These are phyloP conservation scores for Octodon degus DNA, from an alignment of 2,113 vertebrate species.

Conservation along the genomic window DNA sequence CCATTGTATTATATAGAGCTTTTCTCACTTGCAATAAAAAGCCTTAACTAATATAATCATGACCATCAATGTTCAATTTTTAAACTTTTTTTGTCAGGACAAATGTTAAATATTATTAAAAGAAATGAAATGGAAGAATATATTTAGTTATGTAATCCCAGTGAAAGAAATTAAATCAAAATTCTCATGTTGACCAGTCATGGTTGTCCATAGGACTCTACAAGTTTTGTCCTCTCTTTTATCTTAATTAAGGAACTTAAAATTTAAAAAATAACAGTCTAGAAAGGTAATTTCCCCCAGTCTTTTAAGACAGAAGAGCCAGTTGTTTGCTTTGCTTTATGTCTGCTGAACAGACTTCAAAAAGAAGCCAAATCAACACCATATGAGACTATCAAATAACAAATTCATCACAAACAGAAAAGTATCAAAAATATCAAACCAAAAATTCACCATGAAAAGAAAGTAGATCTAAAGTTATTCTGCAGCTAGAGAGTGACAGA, in stretches of 20 bases:
- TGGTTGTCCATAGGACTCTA: neutral
- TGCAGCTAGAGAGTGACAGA: neutral
- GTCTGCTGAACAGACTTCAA: conserved; percentile 53
- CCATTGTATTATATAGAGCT: neutral
- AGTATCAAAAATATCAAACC: conserved; percentile 60
- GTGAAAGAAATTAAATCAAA: conserved; percentile 31
- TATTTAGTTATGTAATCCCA: neutral
- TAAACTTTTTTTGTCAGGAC: neutral
- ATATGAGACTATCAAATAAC: conserved; percentile 54
- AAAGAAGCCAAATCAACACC: conserved; percentile 57
- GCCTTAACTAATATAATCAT: neutral
- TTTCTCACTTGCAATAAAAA: conserved; percentile 23
- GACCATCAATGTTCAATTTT: conserved; percentile 15
- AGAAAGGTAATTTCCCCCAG: conserved; percentile 23
- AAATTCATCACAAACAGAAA: conserved; percentile 32
- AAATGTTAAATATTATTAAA: conserved; percentile 33
- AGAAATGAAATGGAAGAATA: conserved; percentile 35
- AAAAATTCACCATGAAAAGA: conserved; percentile 41
- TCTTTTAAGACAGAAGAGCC: conserved; percentile 15
- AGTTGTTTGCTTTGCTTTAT: conserved; percentile 45
- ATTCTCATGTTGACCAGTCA: neutral
- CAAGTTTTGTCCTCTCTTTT: conserved; percentile 32
- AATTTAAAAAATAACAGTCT: neutral
- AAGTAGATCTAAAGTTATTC: conserved; percentile 51
- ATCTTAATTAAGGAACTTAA: conserved; percentile 47